Percentiles rank a stretch among this genome's conserved stretches.
These are phyloP conservation scores for Myotis pilosus DNA, from an alignment of 2,797 vertebrate genomes.

Conservation along the genomic window DNA sequence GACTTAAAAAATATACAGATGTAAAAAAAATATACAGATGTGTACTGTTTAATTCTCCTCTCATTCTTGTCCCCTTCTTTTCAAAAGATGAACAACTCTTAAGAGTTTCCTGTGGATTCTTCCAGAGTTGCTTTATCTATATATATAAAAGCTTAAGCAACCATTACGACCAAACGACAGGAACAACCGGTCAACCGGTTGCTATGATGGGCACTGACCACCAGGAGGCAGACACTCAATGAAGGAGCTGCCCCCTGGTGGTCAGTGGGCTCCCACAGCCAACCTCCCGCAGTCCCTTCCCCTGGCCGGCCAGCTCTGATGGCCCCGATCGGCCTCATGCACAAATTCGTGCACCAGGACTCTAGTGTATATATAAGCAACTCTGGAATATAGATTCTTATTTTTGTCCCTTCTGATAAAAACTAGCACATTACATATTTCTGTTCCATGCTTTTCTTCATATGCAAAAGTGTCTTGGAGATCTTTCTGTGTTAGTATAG, in stretches of 20 bases:
- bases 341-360: too few relatives aligned
- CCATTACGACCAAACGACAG: too few relatives aligned
- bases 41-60: neutral
- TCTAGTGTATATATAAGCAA: neutral
- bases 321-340: too few relatives aligned
- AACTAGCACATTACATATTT: neutral
- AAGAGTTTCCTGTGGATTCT: neutral
- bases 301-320: too few relatives aligned
- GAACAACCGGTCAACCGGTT: too few relatives aligned
- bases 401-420: conserved; percentile 20
- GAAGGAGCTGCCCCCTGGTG: too few relatives aligned
- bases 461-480: neutral
- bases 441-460: neutral
- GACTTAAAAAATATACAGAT: conserved; percentile 9
- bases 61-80: neutral
- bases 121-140: neutral
- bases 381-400: neutral
- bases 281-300: too few relatives aligned
- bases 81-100: neutral
- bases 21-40: neutral
- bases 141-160: too few relatives aligned
- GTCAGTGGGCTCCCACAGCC: too few relatives aligned
- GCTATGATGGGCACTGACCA: too few relatives aligned
- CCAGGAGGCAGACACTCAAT: too few relatives aligned
- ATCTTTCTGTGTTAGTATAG: neutral